Conservation (phyloP, 1,140 invertebrate species). For the Alviniconcha marisindica region DNA sequence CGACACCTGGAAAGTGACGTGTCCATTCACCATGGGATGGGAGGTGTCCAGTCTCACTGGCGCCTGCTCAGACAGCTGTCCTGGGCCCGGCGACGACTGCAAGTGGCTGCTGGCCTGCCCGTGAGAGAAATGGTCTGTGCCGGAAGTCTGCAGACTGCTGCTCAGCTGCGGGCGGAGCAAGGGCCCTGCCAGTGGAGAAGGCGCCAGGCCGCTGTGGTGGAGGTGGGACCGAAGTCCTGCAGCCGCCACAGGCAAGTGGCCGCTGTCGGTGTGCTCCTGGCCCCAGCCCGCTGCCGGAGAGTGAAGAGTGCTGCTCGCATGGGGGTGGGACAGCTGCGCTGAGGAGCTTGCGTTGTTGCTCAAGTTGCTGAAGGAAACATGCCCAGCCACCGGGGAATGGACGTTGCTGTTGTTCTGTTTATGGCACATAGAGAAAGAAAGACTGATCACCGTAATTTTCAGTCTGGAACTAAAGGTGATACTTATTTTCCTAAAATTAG, state of each 20-base stretch:
- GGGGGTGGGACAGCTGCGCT: too few species aligned
- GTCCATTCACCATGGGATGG: too few species aligned
- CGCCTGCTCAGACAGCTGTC: background rate
- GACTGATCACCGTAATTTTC: too few species aligned
- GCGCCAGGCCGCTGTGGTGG: background rate
- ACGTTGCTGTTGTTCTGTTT: slow-evolving; percentile 19
- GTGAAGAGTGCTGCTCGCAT: too few species aligned
- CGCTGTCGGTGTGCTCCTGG: background rate
- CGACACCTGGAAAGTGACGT: background rate
- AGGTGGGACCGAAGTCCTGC: background rate
- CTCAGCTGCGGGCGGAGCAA: background rate
- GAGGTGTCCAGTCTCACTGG: too few species aligned
- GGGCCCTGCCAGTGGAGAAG: background rate
- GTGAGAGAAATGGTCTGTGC: background rate
- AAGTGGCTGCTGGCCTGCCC: too few species aligned
- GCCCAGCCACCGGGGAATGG: background rate
- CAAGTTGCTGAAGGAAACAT: background rate
- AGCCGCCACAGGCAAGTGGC: background rate
- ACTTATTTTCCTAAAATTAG: too few species aligned
- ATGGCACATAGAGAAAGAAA: too few species aligned
- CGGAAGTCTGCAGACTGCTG: slow-evolving; percentile 7
- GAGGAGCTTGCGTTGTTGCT: background rate
- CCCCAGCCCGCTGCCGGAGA: too few species aligned
- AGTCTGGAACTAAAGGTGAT: too few species aligned
- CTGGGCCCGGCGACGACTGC: background rate